A percentile compares a stretch with the other conserved stretches of the same genome.
phyloP scores from a whole-genome alignment of 2,888 invertebrate genomes.

The Ptilodon capucinus region DNA sequence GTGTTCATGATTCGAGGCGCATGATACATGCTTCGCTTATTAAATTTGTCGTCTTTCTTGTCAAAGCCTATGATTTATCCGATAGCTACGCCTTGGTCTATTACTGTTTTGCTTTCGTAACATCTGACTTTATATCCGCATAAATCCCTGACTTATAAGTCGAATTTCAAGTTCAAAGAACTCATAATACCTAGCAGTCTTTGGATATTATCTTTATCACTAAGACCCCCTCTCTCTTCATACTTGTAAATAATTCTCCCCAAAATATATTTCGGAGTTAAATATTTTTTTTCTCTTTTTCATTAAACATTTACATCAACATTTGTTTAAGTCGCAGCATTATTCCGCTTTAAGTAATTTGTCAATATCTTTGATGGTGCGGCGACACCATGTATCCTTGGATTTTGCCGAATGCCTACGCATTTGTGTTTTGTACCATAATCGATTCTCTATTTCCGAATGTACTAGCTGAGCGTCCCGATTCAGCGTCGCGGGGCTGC shows the following conservation, averaged over 20 bases:
- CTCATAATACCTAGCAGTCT: conserved; percentile 80
- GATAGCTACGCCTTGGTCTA: conserved; percentile 62
- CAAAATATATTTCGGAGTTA: conserved; percentile 80
- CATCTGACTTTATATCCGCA: conserved; percentile 70
- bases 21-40: conserved; percentile 49
- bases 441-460: conserved; percentile 28
- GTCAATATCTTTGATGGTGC: conserved; percentile 40
- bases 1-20: conserved; percentile 46
- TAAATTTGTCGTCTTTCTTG: conserved; percentile 52
- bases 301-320: conserved; percentile 61
- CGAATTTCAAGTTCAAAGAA: conserved; percentile 73
- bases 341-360: conserved; percentile 51
- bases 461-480: conserved; percentile 28
- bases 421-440: conserved; percentile 37
- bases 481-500: not conserved
- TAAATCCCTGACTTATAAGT: conserved; percentile 72
- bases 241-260: conserved; percentile 79
- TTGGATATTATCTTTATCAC: conserved; percentile 80
- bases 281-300: conserved; percentile 55
- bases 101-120: conserved; percentile 57
- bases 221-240: conserved; percentile 74
- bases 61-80: conserved; percentile 61
- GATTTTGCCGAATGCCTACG: conserved; percentile 27
- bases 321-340: conserved; percentile 52
- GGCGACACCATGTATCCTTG: conserved; percentile 26